phyloP scores from a whole-genome alignment of 2,888 invertebrate species.

The Sphaeridia pumilis region DNA sequence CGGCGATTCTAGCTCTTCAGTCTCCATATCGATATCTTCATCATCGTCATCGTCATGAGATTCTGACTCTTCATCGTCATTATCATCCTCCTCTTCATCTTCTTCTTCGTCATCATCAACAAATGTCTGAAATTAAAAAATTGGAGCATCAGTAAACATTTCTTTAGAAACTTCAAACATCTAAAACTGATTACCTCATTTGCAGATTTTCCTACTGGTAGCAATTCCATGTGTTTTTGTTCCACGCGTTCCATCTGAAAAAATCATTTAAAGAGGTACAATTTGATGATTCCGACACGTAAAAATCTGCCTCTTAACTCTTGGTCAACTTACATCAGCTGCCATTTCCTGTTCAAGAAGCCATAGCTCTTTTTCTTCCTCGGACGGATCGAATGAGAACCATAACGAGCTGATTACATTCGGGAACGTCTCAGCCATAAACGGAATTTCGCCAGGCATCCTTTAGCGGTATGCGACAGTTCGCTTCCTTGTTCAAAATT shows the following conservation, averaged over 20 bases:
- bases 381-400: constrained; percentile 29
- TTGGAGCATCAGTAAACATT: neutral
- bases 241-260: constrained; percentile 13
- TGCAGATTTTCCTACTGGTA: constrained; percentile 13
- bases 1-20: constrained; percentile 7
- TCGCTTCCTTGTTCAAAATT: no score
- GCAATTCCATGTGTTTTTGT: constrained; percentile 12
- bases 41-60: constrained; percentile 17
- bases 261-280: neutral
- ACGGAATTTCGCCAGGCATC: constrained; percentile 14
- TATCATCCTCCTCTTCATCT: constrained; percentile 17
- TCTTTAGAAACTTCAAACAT: no score
- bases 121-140: constrained; percentile 4
- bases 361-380: constrained; percentile 33
- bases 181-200: constrained; percentile 15
- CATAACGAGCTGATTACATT: constrained; percentile 25
- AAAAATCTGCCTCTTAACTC: no score
- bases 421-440: constrained; percentile 20
- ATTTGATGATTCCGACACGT: neutral
- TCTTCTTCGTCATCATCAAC: constrained; percentile 17
- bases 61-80: constrained; percentile 11
- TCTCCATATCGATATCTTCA: constrained; percentile 16
- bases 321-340: constrained; percentile 26
- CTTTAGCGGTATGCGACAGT: no score
- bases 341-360: constrained; percentile 29